A percentile compares a stretch with the other conserved stretches of the same genome.
These are phyloP conservation scores for Trissonchulus sp. DNA, from an alignment of 2,888 invertebrate species.

Conservation along the genomic window DNA sequence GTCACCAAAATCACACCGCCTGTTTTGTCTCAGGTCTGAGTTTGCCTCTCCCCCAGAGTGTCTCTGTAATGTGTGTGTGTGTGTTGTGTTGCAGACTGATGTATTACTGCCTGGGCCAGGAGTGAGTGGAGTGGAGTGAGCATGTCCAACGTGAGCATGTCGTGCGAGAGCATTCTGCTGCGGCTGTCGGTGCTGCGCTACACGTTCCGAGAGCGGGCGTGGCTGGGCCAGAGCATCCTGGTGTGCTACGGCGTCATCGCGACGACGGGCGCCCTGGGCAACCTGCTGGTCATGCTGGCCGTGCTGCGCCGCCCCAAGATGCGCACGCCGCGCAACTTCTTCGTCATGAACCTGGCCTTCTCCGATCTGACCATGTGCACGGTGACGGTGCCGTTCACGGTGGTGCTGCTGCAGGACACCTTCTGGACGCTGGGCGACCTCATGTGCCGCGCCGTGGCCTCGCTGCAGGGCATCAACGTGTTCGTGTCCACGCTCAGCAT, in stretches of 20 bases:
- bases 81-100: too few species aligned
- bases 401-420: slow-evolving; percentile 75
- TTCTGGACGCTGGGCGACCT: slow-evolving; percentile 79
- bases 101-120: too few species aligned
- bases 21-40: too few species aligned
- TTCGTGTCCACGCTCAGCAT: slow-evolving; percentile 89
- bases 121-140: too few species aligned
- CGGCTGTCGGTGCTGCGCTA: too few species aligned
- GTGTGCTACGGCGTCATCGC: slow-evolving; percentile 67
- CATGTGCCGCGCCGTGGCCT: slow-evolving; percentile 76
- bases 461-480: slow-evolving; percentile 74
- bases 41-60: too few species aligned
- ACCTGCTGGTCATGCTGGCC: slow-evolving; percentile 70
- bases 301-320: slow-evolving; percentile 78
- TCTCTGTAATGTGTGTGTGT: too few species aligned
- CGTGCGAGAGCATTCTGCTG: too few species aligned
- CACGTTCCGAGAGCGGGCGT: neutral
- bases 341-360: slow-evolving; percentile 52
- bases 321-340: slow-evolving; percentile 70
- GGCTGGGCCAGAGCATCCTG: neutral
- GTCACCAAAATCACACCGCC: too few species aligned
- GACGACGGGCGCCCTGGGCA: slow-evolving; percentile 73
- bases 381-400: slow-evolving; percentile 79
- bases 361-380: slow-evolving; percentile 74
- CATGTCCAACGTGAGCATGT: too few species aligned